Conservation (phyloP, 1,140 invertebrate species). For the Cydia fagiglandana region DNA sequence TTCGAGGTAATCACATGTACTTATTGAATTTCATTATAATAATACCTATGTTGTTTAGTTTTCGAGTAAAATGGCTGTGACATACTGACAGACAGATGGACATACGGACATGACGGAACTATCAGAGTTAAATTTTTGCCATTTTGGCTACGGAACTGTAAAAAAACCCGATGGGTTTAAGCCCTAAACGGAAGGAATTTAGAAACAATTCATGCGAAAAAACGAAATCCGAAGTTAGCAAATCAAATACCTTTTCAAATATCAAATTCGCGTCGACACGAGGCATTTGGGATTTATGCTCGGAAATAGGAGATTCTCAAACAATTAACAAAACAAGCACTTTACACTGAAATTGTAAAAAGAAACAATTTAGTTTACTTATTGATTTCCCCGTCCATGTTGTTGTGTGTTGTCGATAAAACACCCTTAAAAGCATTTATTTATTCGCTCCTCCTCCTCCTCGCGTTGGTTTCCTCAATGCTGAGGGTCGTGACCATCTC, state of each 20-base stretch:
- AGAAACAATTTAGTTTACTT: neutral
- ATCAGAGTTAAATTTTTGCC: too few relatives aligned
- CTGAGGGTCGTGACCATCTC: too few relatives aligned
- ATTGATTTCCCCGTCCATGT: neutral
- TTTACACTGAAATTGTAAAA: neutral
- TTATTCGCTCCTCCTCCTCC: conserved; percentile 48
- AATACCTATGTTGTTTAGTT: too few relatives aligned
- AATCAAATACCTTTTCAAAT: neutral
- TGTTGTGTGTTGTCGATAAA: neutral
- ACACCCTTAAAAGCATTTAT: conserved; percentile 45
- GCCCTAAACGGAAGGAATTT: neutral
- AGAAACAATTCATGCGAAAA: neutral
- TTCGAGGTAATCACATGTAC: too few relatives aligned
- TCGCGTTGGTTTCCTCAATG: too few relatives aligned
- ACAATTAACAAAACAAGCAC: neutral
- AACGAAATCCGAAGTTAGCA: neutral
- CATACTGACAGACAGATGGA: too few relatives aligned
- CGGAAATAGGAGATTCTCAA: neutral
- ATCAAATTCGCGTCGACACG: neutral
- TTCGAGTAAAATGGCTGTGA: too few relatives aligned
- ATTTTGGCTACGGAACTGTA: too few relatives aligned
- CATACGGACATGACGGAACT: too few relatives aligned
- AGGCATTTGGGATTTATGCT: neutral
- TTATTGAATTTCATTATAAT: too few relatives aligned
- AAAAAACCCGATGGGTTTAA: too few relatives aligned